Conservation (phyloP, 2,113 vertebrate genomes). For the Halcyon senegalensis region DNA sequence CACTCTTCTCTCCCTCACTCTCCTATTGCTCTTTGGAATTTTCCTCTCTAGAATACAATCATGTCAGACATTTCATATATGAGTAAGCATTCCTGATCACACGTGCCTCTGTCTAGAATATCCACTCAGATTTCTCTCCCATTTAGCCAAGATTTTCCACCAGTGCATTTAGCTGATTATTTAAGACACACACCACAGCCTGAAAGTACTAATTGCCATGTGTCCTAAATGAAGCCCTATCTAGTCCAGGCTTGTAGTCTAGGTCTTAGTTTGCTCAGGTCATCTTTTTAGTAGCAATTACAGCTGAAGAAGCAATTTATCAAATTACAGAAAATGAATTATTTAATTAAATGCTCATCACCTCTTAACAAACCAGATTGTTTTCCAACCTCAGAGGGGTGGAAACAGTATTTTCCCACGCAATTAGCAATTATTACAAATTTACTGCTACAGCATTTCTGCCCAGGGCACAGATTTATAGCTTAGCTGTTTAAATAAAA, state of each 20-base stretch:
- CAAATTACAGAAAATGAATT: conserved; percentile 11
- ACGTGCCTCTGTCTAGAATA: background rate
- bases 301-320: background rate
- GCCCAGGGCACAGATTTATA: background rate
- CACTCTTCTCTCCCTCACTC: background rate
- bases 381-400: background rate
- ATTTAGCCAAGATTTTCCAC: background rate
- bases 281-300: background rate
- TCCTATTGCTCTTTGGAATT: background rate
- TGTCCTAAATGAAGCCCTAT: background rate
- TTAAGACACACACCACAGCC: background rate
- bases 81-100: background rate
- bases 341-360: conserved; percentile 9
- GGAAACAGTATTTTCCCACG: background rate
- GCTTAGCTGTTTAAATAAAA: background rate
- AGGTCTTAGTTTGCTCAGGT: background rate
- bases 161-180: background rate
- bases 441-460: background rate
- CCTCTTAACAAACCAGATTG: background rate
- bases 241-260: background rate
- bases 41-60: background rate
- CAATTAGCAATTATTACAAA: background rate
- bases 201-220: background rate
- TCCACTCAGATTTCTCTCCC: background rate
- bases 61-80: background rate